Percentiles rank a stretch among this genome's conserved stretches.
Evolutionary conservation across 1,140 invertebrate genomes (phyloP).

Genomic region (Lycorma delicatula): DNA sequence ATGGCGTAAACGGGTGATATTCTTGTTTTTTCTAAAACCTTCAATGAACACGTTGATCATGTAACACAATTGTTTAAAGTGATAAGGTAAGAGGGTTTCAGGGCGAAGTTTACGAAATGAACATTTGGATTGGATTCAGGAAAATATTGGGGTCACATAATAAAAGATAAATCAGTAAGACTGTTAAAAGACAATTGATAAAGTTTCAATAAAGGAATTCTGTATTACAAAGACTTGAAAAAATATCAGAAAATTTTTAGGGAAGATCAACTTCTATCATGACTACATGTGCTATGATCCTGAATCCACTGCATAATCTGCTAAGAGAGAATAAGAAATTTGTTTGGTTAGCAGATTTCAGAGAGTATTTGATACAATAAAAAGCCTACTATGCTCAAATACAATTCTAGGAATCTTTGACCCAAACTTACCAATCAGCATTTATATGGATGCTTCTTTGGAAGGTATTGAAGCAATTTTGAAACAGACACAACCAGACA

Average conservation of each 20-base stretch:
- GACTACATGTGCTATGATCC: slow-evolving; percentile 31
- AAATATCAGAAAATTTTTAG: slow-evolving; percentile 30
- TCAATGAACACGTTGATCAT: too few species aligned
- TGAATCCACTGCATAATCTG: slow-evolving; percentile 32
- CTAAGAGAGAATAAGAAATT: slow-evolving; percentile 33
- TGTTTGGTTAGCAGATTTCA: slow-evolving; percentile 25
- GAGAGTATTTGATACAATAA: background rate
- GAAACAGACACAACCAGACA: slow-evolving; percentile 28
- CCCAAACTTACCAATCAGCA: too few species aligned
- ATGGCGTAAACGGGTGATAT: too few species aligned
- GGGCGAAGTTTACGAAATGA: too few species aligned
- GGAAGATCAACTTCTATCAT: slow-evolving; percentile 35
- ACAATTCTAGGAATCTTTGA: too few species aligned
- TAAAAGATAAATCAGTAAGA: slow-evolving; percentile 31
- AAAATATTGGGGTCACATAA: slow-evolving; percentile 33
- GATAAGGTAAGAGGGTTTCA: slow-evolving; percentile 30
- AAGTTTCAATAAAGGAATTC: slow-evolving; percentile 34
- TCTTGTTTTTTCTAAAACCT: too few species aligned
- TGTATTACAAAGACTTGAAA: too few species aligned
- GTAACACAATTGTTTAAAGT: background rate
- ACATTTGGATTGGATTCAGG: slow-evolving; percentile 32
- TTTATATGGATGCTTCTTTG: too few species aligned
- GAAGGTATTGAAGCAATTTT: too few species aligned
- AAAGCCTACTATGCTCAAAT: too few species aligned
- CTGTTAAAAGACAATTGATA: too few species aligned